These are phyloP conservation scores for Tiphia femorata DNA, from an alignment of 2,888 invertebrate genomes.

Conservation along the genomic window DNA sequence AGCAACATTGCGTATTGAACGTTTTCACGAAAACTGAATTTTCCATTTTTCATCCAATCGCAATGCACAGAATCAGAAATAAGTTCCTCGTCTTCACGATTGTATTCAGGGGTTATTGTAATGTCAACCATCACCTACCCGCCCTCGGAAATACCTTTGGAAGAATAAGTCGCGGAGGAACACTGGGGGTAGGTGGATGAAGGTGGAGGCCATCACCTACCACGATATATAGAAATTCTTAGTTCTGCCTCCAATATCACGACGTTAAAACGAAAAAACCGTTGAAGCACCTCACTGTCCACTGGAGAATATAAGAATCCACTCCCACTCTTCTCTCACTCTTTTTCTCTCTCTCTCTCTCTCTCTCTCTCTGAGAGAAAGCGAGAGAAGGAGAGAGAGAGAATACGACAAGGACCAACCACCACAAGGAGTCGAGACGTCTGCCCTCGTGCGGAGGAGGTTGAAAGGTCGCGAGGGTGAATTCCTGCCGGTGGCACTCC, in stretches of 20 bases:
- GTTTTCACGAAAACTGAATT: too few relatives aligned
- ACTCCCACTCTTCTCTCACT: neutral
- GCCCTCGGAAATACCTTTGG: too few relatives aligned
- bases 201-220: constrained; percentile 15
- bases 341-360: neutral
- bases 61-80: too few relatives aligned
- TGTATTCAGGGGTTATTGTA: too few relatives aligned
- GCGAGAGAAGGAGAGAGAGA: constrained; percentile 4
- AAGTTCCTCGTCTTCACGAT: too few relatives aligned
- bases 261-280: constrained; percentile 11
- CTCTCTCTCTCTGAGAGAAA: neutral
- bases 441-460: constrained; percentile 30
- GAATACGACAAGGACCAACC: neutral
- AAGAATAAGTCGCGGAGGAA: constrained; percentile 20
- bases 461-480: constrained; percentile 44
- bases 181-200: constrained; percentile 14
- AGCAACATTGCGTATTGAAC: too few relatives aligned
- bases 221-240: too few relatives aligned
- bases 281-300: constrained; percentile 2
- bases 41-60: too few relatives aligned
- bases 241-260: constrained; percentile 16
- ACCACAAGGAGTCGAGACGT: constrained; percentile 4
- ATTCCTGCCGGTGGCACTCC: constrained; percentile 37
- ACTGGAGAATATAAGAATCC: constrained; percentile 23
- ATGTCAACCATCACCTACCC: too few relatives aligned